These are phyloP conservation scores for Lota lota DNA, from an alignment of 2,113 vertebrate species.

Conservation along the genomic window DNA sequence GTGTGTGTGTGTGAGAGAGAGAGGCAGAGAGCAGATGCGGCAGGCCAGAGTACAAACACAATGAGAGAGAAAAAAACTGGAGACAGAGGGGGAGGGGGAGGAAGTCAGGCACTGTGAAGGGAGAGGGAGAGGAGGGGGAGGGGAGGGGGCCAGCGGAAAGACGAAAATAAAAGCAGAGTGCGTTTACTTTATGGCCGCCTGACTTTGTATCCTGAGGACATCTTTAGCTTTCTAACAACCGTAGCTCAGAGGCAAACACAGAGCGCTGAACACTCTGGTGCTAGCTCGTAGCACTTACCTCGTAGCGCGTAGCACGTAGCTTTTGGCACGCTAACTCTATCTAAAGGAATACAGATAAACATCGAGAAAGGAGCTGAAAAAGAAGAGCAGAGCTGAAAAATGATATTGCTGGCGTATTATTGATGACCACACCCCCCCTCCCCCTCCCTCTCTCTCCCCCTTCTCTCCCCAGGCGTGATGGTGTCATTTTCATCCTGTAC, in stretches of 20 bases:
- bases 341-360: conserved; percentile 39
- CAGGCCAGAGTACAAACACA: conserved; percentile 14
- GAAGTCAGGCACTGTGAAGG: conserved; percentile 52
- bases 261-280: conserved; percentile 63
- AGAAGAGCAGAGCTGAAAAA: conserved; percentile 58
- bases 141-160: background rate
- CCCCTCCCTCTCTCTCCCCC: conserved; percentile 61
- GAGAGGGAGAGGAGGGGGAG: conserved; percentile 56
- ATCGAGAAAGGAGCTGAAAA: conserved; percentile 61
- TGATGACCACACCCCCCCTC: conserved; percentile 66
- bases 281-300: conserved; percentile 63
- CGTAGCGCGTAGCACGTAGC: background rate
- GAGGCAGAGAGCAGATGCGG: conserved; percentile 4
- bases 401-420: conserved; percentile 63
- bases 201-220: background rate
- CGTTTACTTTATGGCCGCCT: background rate
- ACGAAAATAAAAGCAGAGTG: background rate
- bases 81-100: conserved; percentile 51
- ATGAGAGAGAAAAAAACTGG: conserved; percentile 26
- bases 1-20: conserved; percentile 29
- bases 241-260: conserved; percentile 70
- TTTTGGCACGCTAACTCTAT: too few species aligned
- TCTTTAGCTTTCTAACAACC: conserved; percentile 66
- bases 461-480: conserved; percentile 63
- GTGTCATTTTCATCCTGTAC: conserved; percentile 67